Percentiles rank a stretch among this genome's conserved stretches.
These are phyloP conservation scores for Drosophila tani DNA, from an alignment of 1,140 invertebrate species.

Conservation along the genomic window DNA sequence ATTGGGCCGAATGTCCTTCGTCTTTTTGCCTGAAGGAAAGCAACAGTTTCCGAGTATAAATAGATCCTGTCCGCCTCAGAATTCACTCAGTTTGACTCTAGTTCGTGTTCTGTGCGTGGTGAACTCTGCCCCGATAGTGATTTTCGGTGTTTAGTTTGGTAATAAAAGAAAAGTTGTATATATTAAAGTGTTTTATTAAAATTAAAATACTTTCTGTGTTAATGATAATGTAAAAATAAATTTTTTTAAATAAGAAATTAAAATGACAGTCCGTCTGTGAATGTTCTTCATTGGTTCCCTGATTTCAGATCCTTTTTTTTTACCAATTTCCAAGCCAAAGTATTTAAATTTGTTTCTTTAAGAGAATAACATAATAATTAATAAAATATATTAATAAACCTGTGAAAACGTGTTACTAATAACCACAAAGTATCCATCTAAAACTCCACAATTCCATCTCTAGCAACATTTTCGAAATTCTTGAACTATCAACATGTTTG, in stretches of 20 bases:
- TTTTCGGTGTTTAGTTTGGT: constrained; percentile 16
- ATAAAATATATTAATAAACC: not conserved
- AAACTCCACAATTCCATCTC: not conserved
- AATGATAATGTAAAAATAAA: not conserved
- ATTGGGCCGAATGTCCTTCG: constrained; percentile 30
- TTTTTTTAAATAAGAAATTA: not conserved
- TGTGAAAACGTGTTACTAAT: not conserved
- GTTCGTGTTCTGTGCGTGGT: constrained; percentile 27
- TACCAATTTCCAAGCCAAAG: too few species aligned
- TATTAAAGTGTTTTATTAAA: not conserved
- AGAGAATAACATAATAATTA: not conserved
- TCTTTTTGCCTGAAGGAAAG: not conserved
- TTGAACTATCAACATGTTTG: not conserved
- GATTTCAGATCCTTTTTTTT: not conserved
- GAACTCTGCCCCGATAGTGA: not conserved
- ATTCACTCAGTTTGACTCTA: constrained; percentile 46
- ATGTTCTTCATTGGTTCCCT: too few species aligned
- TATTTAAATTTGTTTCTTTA: too few species aligned
- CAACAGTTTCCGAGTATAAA: constrained; percentile 57
- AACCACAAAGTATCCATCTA: not conserved
- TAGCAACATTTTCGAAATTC: not conserved
- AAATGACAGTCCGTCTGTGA: too few species aligned
- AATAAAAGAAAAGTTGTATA: not conserved
- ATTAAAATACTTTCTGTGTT: not conserved
- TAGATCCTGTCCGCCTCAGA: constrained; percentile 38